phyloP scores from a whole-genome alignment of 2,888 invertebrate genomes.

The Thera britannica region DNA sequence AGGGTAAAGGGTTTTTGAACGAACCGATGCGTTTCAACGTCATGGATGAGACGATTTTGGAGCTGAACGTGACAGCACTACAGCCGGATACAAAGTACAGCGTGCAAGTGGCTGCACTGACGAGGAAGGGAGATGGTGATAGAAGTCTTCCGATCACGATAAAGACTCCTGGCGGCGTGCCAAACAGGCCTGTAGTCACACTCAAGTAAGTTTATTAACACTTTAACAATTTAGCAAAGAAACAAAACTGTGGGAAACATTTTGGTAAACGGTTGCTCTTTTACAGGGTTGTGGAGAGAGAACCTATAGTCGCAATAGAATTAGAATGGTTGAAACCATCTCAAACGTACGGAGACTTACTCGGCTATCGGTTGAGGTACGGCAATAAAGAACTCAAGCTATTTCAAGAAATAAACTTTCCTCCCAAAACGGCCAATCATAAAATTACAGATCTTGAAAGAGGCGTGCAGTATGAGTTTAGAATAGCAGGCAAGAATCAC shows the following conservation, averaged over 20 bases:
- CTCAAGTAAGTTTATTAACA: slow-evolving; percentile 86
- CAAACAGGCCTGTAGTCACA: slow-evolving; percentile 92
- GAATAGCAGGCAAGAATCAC: slow-evolving; percentile 97
- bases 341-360: slow-evolving; percentile 94
- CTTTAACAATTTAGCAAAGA: slow-evolving; percentile 22
- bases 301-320: slow-evolving; percentile 94
- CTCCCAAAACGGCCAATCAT: slow-evolving; percentile 88
- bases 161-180: slow-evolving; percentile 97
- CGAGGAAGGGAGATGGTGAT: slow-evolving; percentile 98
- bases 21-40: slow-evolving; percentile 95
- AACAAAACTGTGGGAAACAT: background rate
- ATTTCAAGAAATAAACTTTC: slow-evolving; percentile 88
- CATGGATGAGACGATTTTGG: slow-evolving; percentile 90
- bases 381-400: slow-evolving; percentile 92
- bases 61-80: slow-evolving; percentile 93
- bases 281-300: slow-evolving; percentile 91
- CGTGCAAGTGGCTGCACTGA: slow-evolving; percentile 97
- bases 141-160: slow-evolving; percentile 93
- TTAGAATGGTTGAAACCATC: slow-evolving; percentile 96
- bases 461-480: slow-evolving; percentile 98
- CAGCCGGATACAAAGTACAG: slow-evolving; percentile 98
- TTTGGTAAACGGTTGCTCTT: slow-evolving; percentile 41
- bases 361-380: slow-evolving; percentile 94
- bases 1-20: slow-evolving; percentile 92
- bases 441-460: slow-evolving; percentile 93